Percentiles rank a stretch among this genome's conserved stretches.
Conservation (phyloP, 2,113 vertebrate genomes). For the Notothenia rossii region DNA sequence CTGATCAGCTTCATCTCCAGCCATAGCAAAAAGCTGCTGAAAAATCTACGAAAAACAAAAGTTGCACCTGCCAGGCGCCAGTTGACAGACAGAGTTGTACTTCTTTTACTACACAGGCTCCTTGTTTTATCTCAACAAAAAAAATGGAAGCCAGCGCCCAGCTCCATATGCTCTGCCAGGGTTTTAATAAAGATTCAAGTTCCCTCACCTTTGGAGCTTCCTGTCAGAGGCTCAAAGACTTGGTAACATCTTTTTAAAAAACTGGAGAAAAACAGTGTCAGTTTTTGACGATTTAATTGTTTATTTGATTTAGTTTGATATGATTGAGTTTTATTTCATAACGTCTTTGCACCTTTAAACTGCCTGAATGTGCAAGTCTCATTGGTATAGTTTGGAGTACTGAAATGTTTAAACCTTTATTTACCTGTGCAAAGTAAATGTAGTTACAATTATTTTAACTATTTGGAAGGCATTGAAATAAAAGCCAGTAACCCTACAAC, state of each 20-base stretch:
- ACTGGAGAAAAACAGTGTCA: neutral
- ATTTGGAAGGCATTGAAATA: neutral
- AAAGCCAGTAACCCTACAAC: too few species aligned
- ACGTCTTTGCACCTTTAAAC: neutral
- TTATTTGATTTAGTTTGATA: neutral
- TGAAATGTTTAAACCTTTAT: neutral
- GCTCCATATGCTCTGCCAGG: neutral
- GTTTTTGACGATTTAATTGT: neutral
- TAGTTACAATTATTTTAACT: neutral
- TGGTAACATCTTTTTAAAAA: neutral
- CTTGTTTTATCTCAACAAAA: too few species aligned
- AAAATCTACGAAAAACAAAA: neutral
- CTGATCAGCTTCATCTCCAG: neutral
- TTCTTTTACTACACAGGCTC: too few species aligned
- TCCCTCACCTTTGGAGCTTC: neutral
- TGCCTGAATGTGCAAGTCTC: neutral
- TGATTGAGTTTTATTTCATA: neutral
- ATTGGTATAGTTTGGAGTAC: neutral
- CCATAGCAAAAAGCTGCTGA: neutral
- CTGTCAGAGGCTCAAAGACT: neutral
- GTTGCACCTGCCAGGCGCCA: neutral
- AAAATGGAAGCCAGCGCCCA: too few species aligned
- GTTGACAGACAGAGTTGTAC: neutral
- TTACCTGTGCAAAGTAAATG: neutral
- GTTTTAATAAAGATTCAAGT: neutral